These are phyloP conservation scores for Urocynchramus pylzowi DNA, from an alignment of 2,113 vertebrate species.

Conservation along the genomic window DNA sequence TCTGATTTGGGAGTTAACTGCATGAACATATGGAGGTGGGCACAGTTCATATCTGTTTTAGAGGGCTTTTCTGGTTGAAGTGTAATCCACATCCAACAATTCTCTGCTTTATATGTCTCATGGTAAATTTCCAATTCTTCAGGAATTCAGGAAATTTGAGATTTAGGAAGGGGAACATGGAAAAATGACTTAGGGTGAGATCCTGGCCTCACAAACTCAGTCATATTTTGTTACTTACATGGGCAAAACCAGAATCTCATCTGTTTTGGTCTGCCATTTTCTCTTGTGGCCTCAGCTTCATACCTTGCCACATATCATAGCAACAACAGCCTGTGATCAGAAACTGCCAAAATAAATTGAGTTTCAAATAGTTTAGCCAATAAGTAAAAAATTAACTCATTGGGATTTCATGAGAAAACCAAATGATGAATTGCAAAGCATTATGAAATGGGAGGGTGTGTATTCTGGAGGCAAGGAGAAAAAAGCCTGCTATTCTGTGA, in stretches of 20 bases:
- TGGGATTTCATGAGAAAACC: not conserved
- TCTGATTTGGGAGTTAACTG: not conserved
- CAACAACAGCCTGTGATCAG: not conserved
- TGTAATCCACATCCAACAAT: not conserved
- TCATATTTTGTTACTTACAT: not conserved
- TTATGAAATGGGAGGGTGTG: not conserved
- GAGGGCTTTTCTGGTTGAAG: not conserved
- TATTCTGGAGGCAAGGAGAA: not conserved
- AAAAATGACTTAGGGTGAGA: not conserved
- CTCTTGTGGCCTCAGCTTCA: not conserved
- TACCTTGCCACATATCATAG: not conserved
- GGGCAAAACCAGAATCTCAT: not conserved
- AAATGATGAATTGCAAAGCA: not conserved
- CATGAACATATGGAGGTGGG: not conserved
- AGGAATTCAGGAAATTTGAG: not conserved
- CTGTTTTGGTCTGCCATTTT: not conserved
- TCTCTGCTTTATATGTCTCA: not conserved
- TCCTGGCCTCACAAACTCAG: not conserved
- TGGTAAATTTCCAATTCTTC: not conserved
- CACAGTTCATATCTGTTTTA: not conserved
- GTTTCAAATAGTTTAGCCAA: not conserved
- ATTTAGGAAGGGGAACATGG: not conserved
- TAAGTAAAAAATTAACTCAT: not conserved
- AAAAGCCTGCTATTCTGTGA: not conserved
- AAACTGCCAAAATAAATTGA: not conserved